Evolutionary conservation across 2,888 invertebrate species (phyloP), one percentile per base, ranked within the genome.

Genomic region (Cenopis cana): DNA sequence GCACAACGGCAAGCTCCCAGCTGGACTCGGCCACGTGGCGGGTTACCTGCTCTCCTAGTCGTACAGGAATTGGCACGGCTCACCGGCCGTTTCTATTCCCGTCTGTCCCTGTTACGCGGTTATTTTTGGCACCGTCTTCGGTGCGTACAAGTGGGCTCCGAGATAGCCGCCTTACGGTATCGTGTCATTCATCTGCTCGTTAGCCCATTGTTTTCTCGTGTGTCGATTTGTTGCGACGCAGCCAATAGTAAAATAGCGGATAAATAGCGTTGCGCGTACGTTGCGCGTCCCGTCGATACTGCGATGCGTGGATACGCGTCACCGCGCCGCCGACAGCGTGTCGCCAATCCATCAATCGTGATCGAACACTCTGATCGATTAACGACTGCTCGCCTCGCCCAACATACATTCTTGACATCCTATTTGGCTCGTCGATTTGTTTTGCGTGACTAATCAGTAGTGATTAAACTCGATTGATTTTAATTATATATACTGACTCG

Each of bases 151-250:
- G 89, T 88, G 88, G 80, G 82, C 82, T 85, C 81, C 79, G 60
- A 85, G 82, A 82, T 81, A 80, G 81, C 81, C 80, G 82, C 83
- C 84, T 82, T 85, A 82, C 82, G 85, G 79, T 80, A 84, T 82
- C 84, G 78, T 89, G 93, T 93, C 93, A 93, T 93, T 93, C 93
- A 93, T 93, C 91, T 88, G 88, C 85, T 89, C 88, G 87, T 88
- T 89, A 88, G 87, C 86, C 85, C 87, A 88, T 92, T 91, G 91
- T 90, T 89, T 88, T 89, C 87, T 87, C 86, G 86, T 83, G 89
- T 86, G 86, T 88, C 87, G 88, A 90, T 90, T 89, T 87, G 89
- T 85, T 83, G 81, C 80, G 81, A 82, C 85, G 85, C 85, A 79
- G 78, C 89, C 91, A 89, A 90, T 93, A 89, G 90, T 85, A 85